These are phyloP conservation scores for Condylostylus longicornis DNA, from an alignment of 1,140 invertebrate species.

Conservation along the genomic window DNA sequence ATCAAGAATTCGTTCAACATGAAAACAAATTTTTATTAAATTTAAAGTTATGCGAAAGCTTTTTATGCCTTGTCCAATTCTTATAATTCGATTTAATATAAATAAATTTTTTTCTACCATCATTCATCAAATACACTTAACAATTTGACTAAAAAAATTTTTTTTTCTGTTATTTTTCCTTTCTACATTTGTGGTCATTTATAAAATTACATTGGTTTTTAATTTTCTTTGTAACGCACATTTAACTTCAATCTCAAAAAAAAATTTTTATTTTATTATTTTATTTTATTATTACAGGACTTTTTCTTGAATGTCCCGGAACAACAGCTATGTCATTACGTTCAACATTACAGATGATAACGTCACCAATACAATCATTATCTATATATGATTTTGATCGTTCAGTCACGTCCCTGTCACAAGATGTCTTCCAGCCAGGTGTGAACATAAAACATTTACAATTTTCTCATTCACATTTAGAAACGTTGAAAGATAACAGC, in stretches of 20 bases:
- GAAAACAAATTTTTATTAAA: too few relatives aligned
- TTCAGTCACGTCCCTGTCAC: conserved; percentile 50
- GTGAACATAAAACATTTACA: conserved; percentile 63
- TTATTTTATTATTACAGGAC: conserved; percentile 33
- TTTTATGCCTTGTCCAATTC: too few relatives aligned
- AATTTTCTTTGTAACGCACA: background rate
- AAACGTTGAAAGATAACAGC: conserved; percentile 56
- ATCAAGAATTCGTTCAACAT: too few relatives aligned
- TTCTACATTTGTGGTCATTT: too few relatives aligned
- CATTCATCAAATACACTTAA: too few relatives aligned
- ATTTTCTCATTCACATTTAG: conserved; percentile 65
- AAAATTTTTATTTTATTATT: conserved; percentile 1
- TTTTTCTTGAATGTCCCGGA: conserved; percentile 75
- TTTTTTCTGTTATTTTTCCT: too few relatives aligned
- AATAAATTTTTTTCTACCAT: too few relatives aligned
- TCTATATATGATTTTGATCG: conserved; percentile 75
- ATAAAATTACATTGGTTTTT: too few relatives aligned
- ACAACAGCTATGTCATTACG: conserved; percentile 33
- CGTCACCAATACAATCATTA: conserved; percentile 60
- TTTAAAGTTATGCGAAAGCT: too few relatives aligned
- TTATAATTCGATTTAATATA: too few relatives aligned
- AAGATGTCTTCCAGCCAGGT: conserved; percentile 52
- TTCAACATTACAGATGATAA: conserved; percentile 36
- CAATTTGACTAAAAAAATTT: too few relatives aligned
- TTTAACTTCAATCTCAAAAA: background rate